phyloP scores from a whole-genome alignment of 2,113 vertebrate species.

The Sclerurus mexicanus region DNA sequence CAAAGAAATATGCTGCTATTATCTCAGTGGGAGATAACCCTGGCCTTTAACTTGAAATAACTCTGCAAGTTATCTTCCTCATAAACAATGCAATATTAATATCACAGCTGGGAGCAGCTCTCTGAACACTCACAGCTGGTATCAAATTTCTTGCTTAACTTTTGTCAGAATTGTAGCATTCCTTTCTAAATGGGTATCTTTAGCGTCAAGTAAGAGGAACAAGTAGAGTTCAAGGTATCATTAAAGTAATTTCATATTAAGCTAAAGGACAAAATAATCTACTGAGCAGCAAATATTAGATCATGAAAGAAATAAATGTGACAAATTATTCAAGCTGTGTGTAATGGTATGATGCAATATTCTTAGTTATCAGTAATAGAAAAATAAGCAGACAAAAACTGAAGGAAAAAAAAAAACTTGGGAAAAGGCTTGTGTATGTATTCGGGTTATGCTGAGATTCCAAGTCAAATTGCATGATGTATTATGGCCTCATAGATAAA shows the following conservation, averaged over 20 bases:
- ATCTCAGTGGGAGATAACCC: constrained; percentile 57
- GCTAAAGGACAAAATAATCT: background rate
- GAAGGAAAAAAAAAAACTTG: background rate
- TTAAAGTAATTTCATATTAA: constrained; percentile 37
- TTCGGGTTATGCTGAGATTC: background rate
- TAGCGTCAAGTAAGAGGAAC: constrained; percentile 33
- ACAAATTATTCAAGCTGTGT: background rate
- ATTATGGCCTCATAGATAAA: background rate
- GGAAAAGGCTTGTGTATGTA: background rate
- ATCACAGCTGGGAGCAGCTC: constrained; percentile 59
- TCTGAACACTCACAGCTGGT: constrained; percentile 69
- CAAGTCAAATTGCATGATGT: background rate
- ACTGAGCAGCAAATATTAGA: background rate
- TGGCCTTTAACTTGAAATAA: constrained; percentile 71
- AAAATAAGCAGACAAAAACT: background rate
- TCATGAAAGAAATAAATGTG: background rate
- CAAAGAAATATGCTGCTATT: constrained; percentile 37
- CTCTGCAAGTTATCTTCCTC: constrained; percentile 63
- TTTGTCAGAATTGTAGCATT: constrained; percentile 48
- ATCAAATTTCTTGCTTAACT: constrained; percentile 57
- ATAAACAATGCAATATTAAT: constrained; percentile 80
- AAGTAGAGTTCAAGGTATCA: constrained; percentile 21
- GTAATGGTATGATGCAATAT: background rate
- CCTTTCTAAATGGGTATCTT: constrained; percentile 40
- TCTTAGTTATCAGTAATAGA: background rate